phyloP scores from a whole-genome alignment of 2,113 vertebrate genomes.

The Semnornis frantzii region DNA sequence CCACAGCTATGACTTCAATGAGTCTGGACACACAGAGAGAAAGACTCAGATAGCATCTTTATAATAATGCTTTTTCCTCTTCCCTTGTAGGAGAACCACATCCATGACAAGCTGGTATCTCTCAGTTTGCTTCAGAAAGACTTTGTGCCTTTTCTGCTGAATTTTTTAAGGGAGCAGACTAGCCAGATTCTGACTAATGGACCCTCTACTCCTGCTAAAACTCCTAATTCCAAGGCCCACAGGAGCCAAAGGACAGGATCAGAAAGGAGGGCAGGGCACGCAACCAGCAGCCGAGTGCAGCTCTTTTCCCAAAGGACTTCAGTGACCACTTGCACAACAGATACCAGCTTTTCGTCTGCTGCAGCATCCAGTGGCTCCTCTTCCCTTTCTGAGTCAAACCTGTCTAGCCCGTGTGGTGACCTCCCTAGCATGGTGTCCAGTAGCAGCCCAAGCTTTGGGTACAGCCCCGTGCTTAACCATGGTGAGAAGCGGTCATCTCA shows the following conservation, averaged over 20 bases:
- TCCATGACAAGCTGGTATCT: conserved; percentile 57
- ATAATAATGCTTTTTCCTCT: conserved; percentile 1
- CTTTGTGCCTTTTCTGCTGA: conserved; percentile 93
- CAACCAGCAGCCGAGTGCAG: conserved; percentile 81
- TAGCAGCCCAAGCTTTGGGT: conserved; percentile 80
- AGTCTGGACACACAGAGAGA: background rate
- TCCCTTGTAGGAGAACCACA: conserved; percentile 69
- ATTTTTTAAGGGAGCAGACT: conserved; percentile 95
- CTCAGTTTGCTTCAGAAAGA: conserved; percentile 84
- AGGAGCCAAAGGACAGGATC: conserved; percentile 60
- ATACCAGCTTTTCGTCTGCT: conserved; percentile 23
- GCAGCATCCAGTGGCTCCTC: conserved; percentile 31
- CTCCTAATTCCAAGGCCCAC: conserved; percentile 77
- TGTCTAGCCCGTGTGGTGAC: conserved; percentile 60
- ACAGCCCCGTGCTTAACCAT: conserved; percentile 55
- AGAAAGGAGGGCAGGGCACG: conserved; percentile 56
- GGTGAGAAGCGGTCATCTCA: conserved; percentile 78
- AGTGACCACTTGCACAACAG: conserved; percentile 43
- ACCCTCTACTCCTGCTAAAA: conserved; percentile 92
- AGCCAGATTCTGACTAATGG: conserved; percentile 90
- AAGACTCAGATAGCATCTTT: background rate
- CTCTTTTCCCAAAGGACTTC: conserved; percentile 82
- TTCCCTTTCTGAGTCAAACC: conserved; percentile 43
- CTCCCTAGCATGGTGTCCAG: conserved; percentile 59
- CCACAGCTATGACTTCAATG: background rate